Evolutionary conservation across 2,888 invertebrate species (phyloP), one percentile per base, ranked within the genome.

Genomic region (Patella pellucida): DNA sequence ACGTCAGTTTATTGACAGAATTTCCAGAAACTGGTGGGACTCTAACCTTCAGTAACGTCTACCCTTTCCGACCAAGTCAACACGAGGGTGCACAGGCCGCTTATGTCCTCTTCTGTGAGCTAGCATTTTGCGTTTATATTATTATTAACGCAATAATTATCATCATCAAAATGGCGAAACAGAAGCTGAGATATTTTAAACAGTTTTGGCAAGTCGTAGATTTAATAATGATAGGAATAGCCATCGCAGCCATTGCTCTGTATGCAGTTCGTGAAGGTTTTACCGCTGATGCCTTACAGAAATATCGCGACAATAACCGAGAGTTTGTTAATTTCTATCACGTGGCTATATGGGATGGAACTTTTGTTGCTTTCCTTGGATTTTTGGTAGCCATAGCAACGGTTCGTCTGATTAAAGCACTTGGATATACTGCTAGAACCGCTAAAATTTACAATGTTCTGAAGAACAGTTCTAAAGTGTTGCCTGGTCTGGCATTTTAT

Each of bases 291-390:
- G 62, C 62, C 14, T 62, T 62, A 14, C 19, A 19, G 19, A 62
- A 19, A 62, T 62, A 62, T 62, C 19, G 11, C 12, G 62, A 62
- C 14, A 62, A 62, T 19, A 62, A 62, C 62, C 9, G 62, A 62
- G 19, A 23, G 62, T 62, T 62, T 19, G 62, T 62, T 5, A 62
- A 62, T 23, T 62, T 62, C 19, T 62, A 62, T 19, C 62, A 62
- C 14, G 62, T 62, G 19, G 62, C 62, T 23, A 5, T 62, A 12
- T 62, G 62, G 62, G 62, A 62, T 62, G 62, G 62, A 62, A 62
- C 23, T 14, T 62, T 62, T 19, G 62, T 62, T 23, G 23, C 23
- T 11, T 62, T 62, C 14, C 62, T 62, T 1, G 62, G 62, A 62
- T 15, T 62, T 19, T 62, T 62, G 15, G 23, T 23, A 62, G 62